phyloP scores from a whole-genome alignment of 2,888 invertebrate genomes.

The Fragum fragum region DNA sequence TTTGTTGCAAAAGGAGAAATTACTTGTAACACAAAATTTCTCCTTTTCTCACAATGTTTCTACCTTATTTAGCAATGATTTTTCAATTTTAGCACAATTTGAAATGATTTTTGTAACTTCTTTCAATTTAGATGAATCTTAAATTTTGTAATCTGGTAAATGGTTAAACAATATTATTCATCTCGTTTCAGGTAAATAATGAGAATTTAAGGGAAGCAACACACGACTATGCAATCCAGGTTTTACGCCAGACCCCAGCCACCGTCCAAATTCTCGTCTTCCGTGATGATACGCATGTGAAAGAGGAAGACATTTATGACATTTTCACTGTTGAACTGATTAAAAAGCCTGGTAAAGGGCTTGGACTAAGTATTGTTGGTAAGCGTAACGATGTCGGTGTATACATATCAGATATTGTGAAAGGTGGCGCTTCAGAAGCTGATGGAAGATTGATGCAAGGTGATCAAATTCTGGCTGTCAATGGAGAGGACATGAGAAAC shows the following conservation, averaged over 20 bases:
- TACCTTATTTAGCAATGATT: too few species aligned
- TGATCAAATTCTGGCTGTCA: slow-evolving; percentile 95
- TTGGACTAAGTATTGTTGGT: slow-evolving; percentile 92
- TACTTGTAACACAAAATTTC: too few species aligned
- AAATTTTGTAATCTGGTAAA: too few species aligned
- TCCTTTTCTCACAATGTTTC: too few species aligned
- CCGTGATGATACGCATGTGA: slow-evolving; percentile 88
- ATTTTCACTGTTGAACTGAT: slow-evolving; percentile 91
- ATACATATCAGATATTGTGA: slow-evolving; percentile 96
- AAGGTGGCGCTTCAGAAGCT: slow-evolving; percentile 94
- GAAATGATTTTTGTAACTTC: too few species aligned
- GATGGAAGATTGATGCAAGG: slow-evolving; percentile 97
- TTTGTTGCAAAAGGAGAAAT: too few species aligned
- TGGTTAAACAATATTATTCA: too few species aligned
- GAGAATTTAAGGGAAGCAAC: slow-evolving; percentile 94
- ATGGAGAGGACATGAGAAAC: slow-evolving; percentile 91
- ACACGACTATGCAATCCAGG: slow-evolving; percentile 91
- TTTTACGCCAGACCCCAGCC: slow-evolving; percentile 93
- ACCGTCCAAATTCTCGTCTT: slow-evolving; percentile 94
- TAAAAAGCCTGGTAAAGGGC: slow-evolving; percentile 94
- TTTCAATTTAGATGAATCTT: too few species aligned
- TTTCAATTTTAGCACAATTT: too few species aligned
- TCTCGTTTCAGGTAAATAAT: slow-evolving; percentile 90
- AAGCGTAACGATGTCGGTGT: slow-evolving; percentile 92
- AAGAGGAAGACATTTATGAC: slow-evolving; percentile 90